These are phyloP conservation scores for Centroberyx gerrardi DNA, from an alignment of 2,797 vertebrate genomes.

Conservation along the genomic window DNA sequence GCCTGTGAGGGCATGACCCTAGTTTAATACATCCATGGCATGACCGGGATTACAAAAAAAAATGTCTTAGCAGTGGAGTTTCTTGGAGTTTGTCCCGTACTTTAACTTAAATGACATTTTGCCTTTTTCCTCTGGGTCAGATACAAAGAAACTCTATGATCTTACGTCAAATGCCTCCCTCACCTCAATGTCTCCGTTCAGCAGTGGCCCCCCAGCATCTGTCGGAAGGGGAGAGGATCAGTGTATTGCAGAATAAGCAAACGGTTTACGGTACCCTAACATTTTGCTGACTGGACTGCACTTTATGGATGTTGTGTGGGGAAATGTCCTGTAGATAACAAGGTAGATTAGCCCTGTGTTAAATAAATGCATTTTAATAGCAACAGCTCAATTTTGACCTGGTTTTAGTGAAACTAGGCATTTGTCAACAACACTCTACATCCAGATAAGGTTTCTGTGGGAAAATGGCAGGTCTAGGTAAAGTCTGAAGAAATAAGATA, in stretches of 20 bases:
- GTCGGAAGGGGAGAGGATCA: slow-evolving; percentile 55
- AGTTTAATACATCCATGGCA: too few species aligned
- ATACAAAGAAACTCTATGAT: slow-evolving; percentile 22
- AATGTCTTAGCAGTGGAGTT: background rate
- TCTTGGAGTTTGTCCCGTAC: background rate
- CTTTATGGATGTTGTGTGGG: slow-evolving; percentile 23
- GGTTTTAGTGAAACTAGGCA: background rate
- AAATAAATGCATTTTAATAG: slow-evolving; percentile 17
- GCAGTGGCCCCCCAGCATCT: slow-evolving; percentile 92
- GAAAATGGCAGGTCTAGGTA: background rate
- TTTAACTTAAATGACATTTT: slow-evolving; percentile 5
- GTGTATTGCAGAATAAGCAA: slow-evolving; percentile 53
- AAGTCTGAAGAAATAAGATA: background rate
- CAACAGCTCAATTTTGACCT: slow-evolving; percentile 3
- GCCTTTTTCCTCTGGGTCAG: slow-evolving; percentile 2
- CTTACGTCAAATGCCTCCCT: slow-evolving; percentile 34
- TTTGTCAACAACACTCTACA: background rate
- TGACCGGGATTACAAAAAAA: background rate
- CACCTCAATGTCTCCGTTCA: slow-evolving; percentile 95
- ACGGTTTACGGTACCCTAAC: slow-evolving; percentile 31
- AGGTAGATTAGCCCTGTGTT: background rate
- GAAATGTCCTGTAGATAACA: slow-evolving; percentile 29
- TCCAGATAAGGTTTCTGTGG: background rate
- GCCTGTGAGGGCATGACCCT: slow-evolving; percentile 10
- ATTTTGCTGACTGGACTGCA: slow-evolving; percentile 45